A percentile compares a stretch with the other conserved stretches of the same genome.
Evolutionary conservation across 2,888 invertebrate species (phyloP).

Genomic region (Eremobia ochroleuca): DNA sequence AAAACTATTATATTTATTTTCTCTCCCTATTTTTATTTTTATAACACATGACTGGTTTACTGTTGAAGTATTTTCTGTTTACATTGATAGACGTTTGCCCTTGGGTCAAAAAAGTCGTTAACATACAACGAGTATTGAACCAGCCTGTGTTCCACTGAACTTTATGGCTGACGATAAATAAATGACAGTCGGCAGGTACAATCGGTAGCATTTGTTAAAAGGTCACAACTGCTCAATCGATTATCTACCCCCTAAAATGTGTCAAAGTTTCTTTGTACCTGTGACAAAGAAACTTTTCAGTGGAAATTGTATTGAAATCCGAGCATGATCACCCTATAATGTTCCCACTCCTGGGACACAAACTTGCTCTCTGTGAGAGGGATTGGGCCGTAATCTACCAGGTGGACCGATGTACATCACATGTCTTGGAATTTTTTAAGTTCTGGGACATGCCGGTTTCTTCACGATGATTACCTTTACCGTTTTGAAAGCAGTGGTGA

Average conservation of each 20-base stretch:
- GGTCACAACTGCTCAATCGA: slow-evolving; percentile 52
- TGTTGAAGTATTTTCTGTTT: slow-evolving; percentile 53
- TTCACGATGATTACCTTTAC: no score
- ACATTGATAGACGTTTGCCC: slow-evolving; percentile 49
- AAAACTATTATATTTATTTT: not conserved
- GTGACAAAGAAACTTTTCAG: not conserved
- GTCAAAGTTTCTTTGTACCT: no score
- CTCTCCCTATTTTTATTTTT: not conserved
- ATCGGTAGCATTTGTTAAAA: slow-evolving; percentile 48
- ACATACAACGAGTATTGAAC: slow-evolving; percentile 55
- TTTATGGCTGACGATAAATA: slow-evolving; percentile 57
- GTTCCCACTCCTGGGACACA: not conserved
- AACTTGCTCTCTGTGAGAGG: no score
- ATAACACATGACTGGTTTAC: slow-evolving; percentile 30
- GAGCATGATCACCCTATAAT: not conserved
- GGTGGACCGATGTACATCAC: no score
- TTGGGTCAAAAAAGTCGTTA: slow-evolving; percentile 62
- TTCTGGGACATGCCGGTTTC: no score
- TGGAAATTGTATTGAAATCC: slow-evolving; percentile 9
- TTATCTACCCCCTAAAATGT: slow-evolving; percentile 32
- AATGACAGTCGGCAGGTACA: slow-evolving; percentile 52
- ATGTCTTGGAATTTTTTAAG: no score
- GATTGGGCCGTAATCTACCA: no score
- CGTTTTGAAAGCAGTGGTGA: no score
- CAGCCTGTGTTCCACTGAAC: slow-evolving; percentile 48